Percentiles rank a stretch among this genome's conserved stretches.
These are phyloP conservation scores for Pandemis corylana DNA, from an alignment of 2,888 invertebrate species.

Conservation along the genomic window DNA sequence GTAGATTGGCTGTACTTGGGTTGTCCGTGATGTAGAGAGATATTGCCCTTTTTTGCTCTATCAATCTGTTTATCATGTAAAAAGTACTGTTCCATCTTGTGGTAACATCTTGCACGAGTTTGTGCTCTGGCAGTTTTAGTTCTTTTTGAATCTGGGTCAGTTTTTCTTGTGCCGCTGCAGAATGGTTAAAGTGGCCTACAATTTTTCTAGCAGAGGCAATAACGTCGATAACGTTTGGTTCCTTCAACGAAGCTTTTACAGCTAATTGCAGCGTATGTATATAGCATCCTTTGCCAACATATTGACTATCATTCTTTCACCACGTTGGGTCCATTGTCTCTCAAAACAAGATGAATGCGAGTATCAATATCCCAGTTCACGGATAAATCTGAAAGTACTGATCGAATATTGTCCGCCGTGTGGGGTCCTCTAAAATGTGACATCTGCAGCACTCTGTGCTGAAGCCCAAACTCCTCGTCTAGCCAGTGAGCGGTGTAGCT, in stretches of 20 bases:
- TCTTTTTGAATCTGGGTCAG: not conserved
- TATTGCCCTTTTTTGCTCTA: not conserved
- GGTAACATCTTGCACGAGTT: not conserved
- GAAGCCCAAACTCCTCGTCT: not conserved
- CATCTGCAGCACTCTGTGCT: not conserved
- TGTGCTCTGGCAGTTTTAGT: not conserved
- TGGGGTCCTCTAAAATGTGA: not conserved
- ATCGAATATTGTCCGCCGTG: not conserved
- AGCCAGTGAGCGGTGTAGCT: not conserved
- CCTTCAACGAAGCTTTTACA: not conserved
- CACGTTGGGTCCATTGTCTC: not conserved
- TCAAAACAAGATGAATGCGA: not conserved
- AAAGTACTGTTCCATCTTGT: not conserved
- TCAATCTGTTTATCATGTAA: not conserved
- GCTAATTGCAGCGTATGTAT: not conserved
- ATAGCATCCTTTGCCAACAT: not conserved
- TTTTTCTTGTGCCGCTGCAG: not conserved
- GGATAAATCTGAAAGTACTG: not conserved
- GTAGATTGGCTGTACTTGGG: not conserved
- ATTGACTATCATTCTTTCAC: not conserved
- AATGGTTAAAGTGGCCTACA: not conserved
- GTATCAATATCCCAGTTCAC: not conserved
- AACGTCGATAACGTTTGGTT: not conserved
- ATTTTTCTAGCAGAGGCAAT: not conserved
- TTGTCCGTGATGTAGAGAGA: not conserved